Evolutionary conservation across 1,140 invertebrate species (phyloP), one percentile per base, ranked within the genome.

Genomic region (Onthophagus taurus): DNA sequence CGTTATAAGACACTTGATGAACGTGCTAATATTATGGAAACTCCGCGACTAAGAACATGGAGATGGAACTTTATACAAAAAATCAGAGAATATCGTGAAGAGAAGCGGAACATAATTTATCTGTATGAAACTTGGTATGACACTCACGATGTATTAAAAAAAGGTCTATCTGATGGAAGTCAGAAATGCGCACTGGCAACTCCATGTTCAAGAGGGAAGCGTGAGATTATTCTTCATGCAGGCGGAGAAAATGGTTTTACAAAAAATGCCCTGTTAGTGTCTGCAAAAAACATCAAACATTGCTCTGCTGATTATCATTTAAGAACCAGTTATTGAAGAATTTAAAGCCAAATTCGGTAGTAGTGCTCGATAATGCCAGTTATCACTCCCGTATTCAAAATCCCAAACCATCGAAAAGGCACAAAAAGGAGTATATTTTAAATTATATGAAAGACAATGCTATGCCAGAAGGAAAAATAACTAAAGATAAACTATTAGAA

Each of bases 211-310:
- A 59, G 52, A 51, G 54, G 51, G 7, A 46, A 50, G 30, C 31
- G 50, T 2, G 33, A 57, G 7, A 47, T 58, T 11, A 56, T 62
- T 30, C 42, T 58, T 9, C 60, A 59, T 43, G 56, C 53, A 8
- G 57, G 53, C 4, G 26, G 26, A 14, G 48, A 49, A 42, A 33
- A 42, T 29, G 53, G 53, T 4, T 58, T 54, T 38, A 14, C 56
- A 8, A 47, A 50, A 18, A 50, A 58, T 24, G 47, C 47, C 9
- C 44, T 57, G 34, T 21, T 56, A 12, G 26, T 51, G 26, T 56
- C 46, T 8, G 42, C 49, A 19, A 45, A 51, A 23, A 31, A 45
- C 33, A 49, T 48, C 34, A 42, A 35, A 18, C 3, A 39, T 23
- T 50, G 37, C 12, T 48, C 34, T 17, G 38, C 31, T 14, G 49